phyloP scores from a whole-genome alignment of 2,113 vertebrate genomes.

The Serinus canaria region DNA sequence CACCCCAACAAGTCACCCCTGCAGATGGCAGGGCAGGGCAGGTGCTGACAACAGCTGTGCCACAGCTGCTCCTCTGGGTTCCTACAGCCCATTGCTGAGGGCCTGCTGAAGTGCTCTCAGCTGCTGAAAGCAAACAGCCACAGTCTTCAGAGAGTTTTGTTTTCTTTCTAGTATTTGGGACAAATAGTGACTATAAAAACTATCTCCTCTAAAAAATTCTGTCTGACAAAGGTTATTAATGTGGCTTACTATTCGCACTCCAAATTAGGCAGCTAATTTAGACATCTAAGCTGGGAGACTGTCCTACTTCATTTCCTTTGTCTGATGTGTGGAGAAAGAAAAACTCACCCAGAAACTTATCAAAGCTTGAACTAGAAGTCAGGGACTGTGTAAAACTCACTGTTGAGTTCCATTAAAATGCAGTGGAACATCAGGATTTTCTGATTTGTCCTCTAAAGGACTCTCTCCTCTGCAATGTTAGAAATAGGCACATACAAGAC shows the following conservation, averaged over 20 bases:
- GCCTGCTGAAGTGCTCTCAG: not conserved
- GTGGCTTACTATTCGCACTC: not conserved
- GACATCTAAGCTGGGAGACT: not conserved
- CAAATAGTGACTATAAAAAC: not conserved
- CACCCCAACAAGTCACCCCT: not conserved
- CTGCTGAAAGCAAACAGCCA: not conserved
- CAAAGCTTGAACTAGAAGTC: not conserved
- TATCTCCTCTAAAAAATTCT: not conserved
- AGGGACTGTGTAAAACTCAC: not conserved
- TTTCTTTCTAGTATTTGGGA: not conserved
- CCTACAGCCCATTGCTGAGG: not conserved
- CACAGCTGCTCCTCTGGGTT: not conserved
- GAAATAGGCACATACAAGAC: not conserved
- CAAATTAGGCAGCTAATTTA: not conserved
- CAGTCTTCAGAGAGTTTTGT: not conserved
- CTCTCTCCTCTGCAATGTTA: not conserved
- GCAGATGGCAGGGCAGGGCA: not conserved
- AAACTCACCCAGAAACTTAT: not conserved
- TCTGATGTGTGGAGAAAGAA: not conserved
- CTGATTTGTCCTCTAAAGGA: not conserved
- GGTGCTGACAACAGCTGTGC: not conserved
- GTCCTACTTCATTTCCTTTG: not conserved
- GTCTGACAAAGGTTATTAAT: not conserved
- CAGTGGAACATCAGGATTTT: not conserved
- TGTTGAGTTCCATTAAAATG: not conserved